These are phyloP conservation scores for Osmoderma eremita DNA, from an alignment of 2,888 invertebrate species.

Conservation along the genomic window DNA sequence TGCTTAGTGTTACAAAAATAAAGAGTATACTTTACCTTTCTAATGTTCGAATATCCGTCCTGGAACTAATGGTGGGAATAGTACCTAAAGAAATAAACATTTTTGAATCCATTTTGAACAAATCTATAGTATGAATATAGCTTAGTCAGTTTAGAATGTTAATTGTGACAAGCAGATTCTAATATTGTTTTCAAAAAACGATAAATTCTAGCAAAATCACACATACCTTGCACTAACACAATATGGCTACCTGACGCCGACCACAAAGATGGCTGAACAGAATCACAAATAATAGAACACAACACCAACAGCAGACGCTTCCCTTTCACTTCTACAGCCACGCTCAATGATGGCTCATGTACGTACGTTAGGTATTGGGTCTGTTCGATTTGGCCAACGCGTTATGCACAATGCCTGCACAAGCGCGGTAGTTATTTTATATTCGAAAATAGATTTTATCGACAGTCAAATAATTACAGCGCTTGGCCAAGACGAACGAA, in stretches of 20 bases:
- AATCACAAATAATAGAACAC: too few species aligned
- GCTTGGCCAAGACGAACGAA: too few species aligned
- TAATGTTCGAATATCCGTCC: constrained; percentile 9
- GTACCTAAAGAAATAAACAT: constrained; percentile 17
- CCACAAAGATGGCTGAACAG: constrained; percentile 17
- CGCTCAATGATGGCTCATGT: too few species aligned
- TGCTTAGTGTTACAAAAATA: background rate
- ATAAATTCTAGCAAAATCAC: constrained; percentile 5
- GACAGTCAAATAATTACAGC: too few species aligned
- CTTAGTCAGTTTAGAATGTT: background rate
- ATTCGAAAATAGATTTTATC: too few species aligned
- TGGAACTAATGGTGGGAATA: background rate
- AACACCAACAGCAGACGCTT: too few species aligned
- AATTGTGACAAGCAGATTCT: constrained; percentile 3
- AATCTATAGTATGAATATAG: background rate
- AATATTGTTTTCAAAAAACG: constrained; percentile 15
- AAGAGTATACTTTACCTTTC: constrained; percentile 14
- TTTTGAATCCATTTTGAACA: constrained; percentile 16
- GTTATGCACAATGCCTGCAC: too few species aligned
- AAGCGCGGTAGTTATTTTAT: too few species aligned
- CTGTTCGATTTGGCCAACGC: too few species aligned
- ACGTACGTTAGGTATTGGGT: too few species aligned
- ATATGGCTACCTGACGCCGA: constrained; percentile 21
- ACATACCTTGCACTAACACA: constrained; percentile 14
- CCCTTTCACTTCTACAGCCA: background rate